Evolutionary conservation across 2,797 vertebrate genomes (phyloP).

Genomic region (Lacerta agilis): DNA sequence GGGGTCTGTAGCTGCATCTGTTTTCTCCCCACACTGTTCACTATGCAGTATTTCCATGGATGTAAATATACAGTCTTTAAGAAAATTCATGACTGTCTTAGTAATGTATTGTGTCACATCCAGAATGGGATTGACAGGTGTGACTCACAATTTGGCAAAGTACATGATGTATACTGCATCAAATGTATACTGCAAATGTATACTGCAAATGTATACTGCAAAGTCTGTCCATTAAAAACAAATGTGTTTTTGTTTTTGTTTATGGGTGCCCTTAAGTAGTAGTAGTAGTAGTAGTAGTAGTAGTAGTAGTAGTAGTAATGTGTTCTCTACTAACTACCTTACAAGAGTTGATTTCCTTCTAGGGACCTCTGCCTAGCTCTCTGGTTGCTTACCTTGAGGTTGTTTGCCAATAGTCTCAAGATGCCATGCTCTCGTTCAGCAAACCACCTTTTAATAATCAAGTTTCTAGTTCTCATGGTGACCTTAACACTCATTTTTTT

Average conservation of each 20-base stretch:
- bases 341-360: neutral
- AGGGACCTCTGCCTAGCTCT: too few species aligned
- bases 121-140: neutral
- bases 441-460: neutral
- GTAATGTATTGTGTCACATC: neutral
- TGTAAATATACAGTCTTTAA: neutral
- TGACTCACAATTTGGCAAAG: neutral
- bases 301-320: neutral
- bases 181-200: conserved; percentile 26
- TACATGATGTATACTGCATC: neutral
- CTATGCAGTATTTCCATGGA: neutral
- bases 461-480: neutral
- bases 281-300: too few species aligned
- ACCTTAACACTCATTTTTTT: too few species aligned
- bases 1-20: neutral
- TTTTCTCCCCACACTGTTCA: neutral
- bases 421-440: neutral
- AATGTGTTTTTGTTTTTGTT: conserved; percentile 8
- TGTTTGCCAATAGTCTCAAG: neutral
- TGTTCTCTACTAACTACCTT: neutral
- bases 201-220: conserved; percentile 36
- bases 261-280: neutral
- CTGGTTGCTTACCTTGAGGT: neutral
- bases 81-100: neutral
- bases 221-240: conserved; percentile 37